phyloP scores from a whole-genome alignment of 1,140 invertebrate genomes.

The Bombus sibiricus region DNA sequence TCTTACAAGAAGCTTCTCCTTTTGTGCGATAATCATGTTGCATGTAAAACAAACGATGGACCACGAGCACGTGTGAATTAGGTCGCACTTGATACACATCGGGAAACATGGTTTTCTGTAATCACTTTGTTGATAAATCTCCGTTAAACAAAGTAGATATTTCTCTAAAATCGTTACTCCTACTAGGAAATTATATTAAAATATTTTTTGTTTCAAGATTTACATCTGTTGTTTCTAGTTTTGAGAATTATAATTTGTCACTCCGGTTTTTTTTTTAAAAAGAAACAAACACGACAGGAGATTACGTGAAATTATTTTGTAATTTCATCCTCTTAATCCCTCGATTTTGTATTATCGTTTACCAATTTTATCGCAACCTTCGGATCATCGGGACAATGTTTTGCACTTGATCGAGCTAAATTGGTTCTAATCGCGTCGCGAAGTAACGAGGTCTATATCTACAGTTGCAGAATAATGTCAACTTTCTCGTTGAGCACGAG shows the following conservation, averaged over 20 bases:
- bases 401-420: not conserved
- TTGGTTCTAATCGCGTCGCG: not conserved
- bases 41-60: constrained; percentile 57
- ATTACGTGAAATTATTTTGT: not conserved
- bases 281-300: not conserved
- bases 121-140: constrained; percentile 26
- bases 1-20: constrained; percentile 41
- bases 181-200: not conserved
- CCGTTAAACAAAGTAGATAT: not conserved
- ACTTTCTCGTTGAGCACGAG: constrained; percentile 61
- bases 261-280: not conserved
- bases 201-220: not conserved
- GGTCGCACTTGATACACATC: not conserved
- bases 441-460: not conserved
- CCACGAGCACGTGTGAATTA: constrained; percentile 29
- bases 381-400: not conserved
- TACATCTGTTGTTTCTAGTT: not conserved
- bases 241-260: not conserved
- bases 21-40: constrained; percentile 43
- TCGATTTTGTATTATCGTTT: no score
- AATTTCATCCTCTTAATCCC: not conserved
- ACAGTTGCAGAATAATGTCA: constrained; percentile 30
- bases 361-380: no score
- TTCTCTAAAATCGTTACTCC: not conserved
- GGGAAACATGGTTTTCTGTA: not conserved